Conservation (phyloP, 2,888 invertebrate genomes). For the Pseudanteris insignis region DNA sequence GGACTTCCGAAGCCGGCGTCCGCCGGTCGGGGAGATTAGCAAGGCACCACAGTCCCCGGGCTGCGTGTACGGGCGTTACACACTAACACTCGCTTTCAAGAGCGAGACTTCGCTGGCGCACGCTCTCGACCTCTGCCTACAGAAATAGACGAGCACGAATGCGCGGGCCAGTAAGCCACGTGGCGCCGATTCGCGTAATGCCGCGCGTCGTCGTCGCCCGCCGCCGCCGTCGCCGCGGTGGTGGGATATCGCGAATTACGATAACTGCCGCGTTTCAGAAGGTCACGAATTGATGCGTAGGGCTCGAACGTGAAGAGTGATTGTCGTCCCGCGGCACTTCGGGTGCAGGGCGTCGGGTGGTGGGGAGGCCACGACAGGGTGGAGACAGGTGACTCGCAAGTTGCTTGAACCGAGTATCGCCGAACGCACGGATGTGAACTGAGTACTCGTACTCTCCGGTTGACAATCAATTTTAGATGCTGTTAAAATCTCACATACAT, state of each 20-base stretch:
- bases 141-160: slow-evolving; percentile 42
- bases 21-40: neutral
- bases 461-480: no score
- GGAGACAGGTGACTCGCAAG: no score
- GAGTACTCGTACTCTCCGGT: no score
- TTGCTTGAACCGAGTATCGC: no score
- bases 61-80: slow-evolving; percentile 20
- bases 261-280: slow-evolving; percentile 14
- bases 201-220: slow-evolving; percentile 32
- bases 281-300: slow-evolving; percentile 8
- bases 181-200: slow-evolving; percentile 25
- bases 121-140: slow-evolving; percentile 41
- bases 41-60: slow-evolving; percentile 15
- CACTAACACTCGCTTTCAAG: slow-evolving; percentile 30
- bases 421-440: no score
- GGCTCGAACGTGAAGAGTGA: neutral
- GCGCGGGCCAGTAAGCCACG: slow-evolving; percentile 36
- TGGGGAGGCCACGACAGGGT: no score
- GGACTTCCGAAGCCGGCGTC: slow-evolving; percentile 35
- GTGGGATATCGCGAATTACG: slow-evolving; percentile 28
- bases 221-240: no score
- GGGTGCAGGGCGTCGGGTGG: no score
- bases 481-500: no score
- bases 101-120: slow-evolving; percentile 31
- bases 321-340: no score